These are phyloP conservation scores for Myotis findleyi DNA, from an alignment of 2,797 vertebrate genomes.

Conservation along the genomic window DNA sequence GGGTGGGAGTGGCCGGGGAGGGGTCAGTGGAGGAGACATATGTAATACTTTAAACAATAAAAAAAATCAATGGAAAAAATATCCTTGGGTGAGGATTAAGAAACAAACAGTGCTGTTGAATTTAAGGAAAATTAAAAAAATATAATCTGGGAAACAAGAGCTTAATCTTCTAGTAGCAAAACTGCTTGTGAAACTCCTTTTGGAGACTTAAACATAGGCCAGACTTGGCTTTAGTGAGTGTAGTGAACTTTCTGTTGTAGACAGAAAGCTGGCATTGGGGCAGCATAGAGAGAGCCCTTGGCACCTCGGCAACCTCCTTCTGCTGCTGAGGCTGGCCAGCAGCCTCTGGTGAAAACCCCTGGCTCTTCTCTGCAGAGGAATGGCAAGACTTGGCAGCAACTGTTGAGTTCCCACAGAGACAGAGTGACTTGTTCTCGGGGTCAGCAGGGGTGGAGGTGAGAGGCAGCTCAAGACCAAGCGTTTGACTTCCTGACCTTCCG, in stretches of 20 bases:
- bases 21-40: too few relatives aligned
- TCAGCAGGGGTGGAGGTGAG: not conserved
- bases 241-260: constrained; percentile 18
- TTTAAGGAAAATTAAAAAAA: constrained; percentile 54
- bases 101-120: too few relatives aligned
- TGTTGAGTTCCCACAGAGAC: not conserved
- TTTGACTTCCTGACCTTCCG: constrained; percentile 56
- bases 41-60: too few relatives aligned
- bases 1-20: too few relatives aligned
- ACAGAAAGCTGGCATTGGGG: constrained; percentile 50
- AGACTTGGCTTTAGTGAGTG: not conserved
- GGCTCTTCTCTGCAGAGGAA: constrained; percentile 35
- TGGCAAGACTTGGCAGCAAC: constrained; percentile 20
- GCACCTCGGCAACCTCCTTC: not conserved
- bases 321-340: not conserved
- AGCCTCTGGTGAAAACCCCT: constrained; percentile 23
- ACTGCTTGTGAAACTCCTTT: not conserved
- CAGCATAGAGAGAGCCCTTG: not conserved
- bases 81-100: too few relatives aligned
- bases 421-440: constrained; percentile 26
- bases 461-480: constrained; percentile 44
- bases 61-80: too few relatives aligned
- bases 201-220: constrained; percentile 36
- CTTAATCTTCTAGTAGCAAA: constrained; percentile 17
- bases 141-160: constrained; percentile 23